phyloP scores from a whole-genome alignment of 2,888 invertebrate genomes.

The Salpingus planirostris region DNA sequence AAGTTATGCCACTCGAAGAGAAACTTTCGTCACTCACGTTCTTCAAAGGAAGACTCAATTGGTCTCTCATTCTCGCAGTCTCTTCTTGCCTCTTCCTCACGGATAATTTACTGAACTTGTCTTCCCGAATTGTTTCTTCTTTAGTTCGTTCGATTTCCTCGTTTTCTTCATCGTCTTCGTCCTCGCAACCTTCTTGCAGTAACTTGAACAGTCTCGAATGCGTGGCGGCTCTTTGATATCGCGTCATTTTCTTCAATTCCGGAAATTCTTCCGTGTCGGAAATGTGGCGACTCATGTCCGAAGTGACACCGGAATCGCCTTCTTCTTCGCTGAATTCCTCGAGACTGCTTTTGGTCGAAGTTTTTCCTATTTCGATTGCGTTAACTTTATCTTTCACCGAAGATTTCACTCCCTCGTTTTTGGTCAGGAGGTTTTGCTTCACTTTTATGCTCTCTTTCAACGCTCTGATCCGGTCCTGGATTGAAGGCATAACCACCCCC shows the following conservation, averaged over 20 bases:
- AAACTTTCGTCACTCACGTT: slow-evolving; percentile 44
- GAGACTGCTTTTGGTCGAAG: slow-evolving; percentile 30
- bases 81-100: slow-evolving; percentile 32
- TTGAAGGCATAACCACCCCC: too few relatives aligned
- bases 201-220: slow-evolving; percentile 62
- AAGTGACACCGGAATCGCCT: slow-evolving; percentile 61
- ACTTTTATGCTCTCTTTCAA: slow-evolving; percentile 30
- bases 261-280: slow-evolving; percentile 59
- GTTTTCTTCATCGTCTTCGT: slow-evolving; percentile 31
- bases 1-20: slow-evolving; percentile 47
- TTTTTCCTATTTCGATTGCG: slow-evolving; percentile 16
- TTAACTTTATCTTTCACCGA: slow-evolving; percentile 26
- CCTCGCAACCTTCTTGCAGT: slow-evolving; percentile 52
- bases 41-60: slow-evolving; percentile 45
- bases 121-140: too few relatives aligned
- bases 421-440: slow-evolving; percentile 19
- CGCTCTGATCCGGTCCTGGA: slow-evolving; percentile 37
- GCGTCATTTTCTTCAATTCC: slow-evolving; percentile 48
- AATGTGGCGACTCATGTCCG: slow-evolving; percentile 58
- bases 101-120: slow-evolving; percentile 18
- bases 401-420: slow-evolving; percentile 18
- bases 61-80: slow-evolving; percentile 42
- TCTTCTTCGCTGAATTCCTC: slow-evolving; percentile 49
- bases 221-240: slow-evolving; percentile 61
- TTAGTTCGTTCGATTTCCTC: too few relatives aligned